phyloP scores from a whole-genome alignment of 1,140 invertebrate genomes.

The Limonius californicus region DNA sequence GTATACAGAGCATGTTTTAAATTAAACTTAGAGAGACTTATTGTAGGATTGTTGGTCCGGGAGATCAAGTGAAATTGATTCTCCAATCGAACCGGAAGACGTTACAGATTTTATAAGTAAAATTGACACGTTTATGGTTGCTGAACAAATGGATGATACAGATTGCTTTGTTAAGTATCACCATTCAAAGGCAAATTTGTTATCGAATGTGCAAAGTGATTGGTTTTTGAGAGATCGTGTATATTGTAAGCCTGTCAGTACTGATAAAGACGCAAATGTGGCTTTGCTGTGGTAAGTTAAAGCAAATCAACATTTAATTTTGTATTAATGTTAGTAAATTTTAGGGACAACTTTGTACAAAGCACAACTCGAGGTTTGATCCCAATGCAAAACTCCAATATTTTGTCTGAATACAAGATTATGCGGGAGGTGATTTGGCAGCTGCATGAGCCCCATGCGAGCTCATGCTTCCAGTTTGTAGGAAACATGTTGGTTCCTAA shows the following conservation, averaged over 20 bases:
- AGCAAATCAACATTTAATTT: not conserved
- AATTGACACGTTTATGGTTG: not conserved
- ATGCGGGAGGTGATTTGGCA: slow-evolving; percentile 45
- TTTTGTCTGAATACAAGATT: slow-evolving; percentile 43
- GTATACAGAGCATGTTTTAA: slow-evolving; percentile 28
- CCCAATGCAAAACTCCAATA: slow-evolving; percentile 25
- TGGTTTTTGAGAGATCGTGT: slow-evolving; percentile 27
- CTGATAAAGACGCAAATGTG: slow-evolving; percentile 35
- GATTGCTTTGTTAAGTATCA: not conserved
- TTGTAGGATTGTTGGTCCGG: slow-evolving; percentile 7
- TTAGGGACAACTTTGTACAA: slow-evolving; percentile 39
- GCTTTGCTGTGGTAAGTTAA: slow-evolving; percentile 36
- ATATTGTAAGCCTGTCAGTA: slow-evolving; percentile 31
- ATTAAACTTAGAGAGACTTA: not conserved
- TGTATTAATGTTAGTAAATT: too few relatives aligned
- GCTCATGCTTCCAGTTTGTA: slow-evolving; percentile 33
- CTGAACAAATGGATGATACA: not conserved
- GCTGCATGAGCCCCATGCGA: slow-evolving; percentile 34
- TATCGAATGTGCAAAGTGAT: slow-evolving; percentile 12
- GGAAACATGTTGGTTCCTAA: slow-evolving; percentile 33
- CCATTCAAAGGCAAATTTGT: not conserved
- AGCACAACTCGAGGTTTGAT: slow-evolving; percentile 32
- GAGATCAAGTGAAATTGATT: not conserved
- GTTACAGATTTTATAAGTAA: not conserved
- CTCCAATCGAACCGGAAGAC: not conserved